Conservation (phyloP, 1,140 invertebrate species). For the Bombus terrestris region DNA sequence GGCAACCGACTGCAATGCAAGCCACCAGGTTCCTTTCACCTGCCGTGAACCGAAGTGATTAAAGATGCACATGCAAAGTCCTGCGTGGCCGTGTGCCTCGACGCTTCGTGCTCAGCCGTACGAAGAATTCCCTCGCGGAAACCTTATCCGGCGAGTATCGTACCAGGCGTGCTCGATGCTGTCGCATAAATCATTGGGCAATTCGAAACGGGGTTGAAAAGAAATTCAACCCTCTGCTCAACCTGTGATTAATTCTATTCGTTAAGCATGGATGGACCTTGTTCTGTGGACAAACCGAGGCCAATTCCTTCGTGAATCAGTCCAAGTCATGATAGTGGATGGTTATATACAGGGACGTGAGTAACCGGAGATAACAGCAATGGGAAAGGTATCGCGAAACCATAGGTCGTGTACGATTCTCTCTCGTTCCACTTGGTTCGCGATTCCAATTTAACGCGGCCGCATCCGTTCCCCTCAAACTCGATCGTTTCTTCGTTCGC, state of each 20-base stretch:
- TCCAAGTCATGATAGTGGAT: background rate
- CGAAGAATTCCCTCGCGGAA: conserved; percentile 31
- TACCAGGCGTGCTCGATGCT: background rate
- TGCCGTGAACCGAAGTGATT: conserved; percentile 57
- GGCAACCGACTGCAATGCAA: conserved; percentile 35
- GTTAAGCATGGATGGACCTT: conserved; percentile 23
- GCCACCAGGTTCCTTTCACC: conserved; percentile 53
- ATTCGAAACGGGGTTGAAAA: conserved; percentile 46
- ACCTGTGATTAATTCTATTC: conserved; percentile 39
- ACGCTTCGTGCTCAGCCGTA: background rate
- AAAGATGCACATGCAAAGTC: conserved; percentile 58
- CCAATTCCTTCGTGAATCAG: background rate
- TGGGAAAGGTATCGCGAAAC: conserved; percentile 37
- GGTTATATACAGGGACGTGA: background rate
- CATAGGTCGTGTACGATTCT: background rate
- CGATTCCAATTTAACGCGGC: conserved; percentile 61
- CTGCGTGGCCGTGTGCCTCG: conserved; percentile 16
- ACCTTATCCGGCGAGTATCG: conserved; percentile 21
- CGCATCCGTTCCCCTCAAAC: background rate
- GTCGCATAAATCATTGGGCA: conserved; percentile 48
- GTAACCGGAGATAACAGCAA: conserved; percentile 36
- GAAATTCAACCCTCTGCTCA: conserved; percentile 21
- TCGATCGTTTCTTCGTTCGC: conserved; percentile 40
- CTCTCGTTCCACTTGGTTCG: conserved; percentile 60
- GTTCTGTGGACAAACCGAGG: background rate